Evolutionary conservation across 1,140 invertebrate genomes (phyloP).

Genomic region (Cyclina sinensis): DNA sequence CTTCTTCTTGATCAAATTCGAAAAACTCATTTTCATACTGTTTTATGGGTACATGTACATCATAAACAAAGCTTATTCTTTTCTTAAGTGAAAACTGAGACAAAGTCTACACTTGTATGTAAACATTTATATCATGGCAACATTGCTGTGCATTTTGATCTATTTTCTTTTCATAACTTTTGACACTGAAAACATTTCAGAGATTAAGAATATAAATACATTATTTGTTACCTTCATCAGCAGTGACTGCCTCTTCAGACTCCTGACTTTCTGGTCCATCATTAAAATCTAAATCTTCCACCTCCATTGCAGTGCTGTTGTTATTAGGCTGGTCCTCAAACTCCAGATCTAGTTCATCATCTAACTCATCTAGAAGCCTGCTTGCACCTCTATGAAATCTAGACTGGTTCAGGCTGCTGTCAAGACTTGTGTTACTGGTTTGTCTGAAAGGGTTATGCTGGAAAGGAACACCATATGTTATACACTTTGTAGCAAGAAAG

Average conservation of each 20-base stretch:
- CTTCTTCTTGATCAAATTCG: too few species aligned
- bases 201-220: not conserved
- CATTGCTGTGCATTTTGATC: too few species aligned
- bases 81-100: too few species aligned
- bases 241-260: not conserved
- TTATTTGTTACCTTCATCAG: conserved; percentile 8
- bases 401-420: conserved; percentile 12
- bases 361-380: conserved; percentile 44
- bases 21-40: too few species aligned
- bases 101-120: too few species aligned
- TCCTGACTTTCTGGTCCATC: conserved; percentile 50
- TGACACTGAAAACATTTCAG: not conserved
- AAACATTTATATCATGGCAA: too few species aligned
- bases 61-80: too few species aligned
- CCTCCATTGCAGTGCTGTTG: conserved; percentile 42
- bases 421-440: not conserved
- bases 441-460: not conserved
- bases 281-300: conserved; percentile 58
- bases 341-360: conserved; percentile 55
- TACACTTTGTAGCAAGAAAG: too few species aligned
- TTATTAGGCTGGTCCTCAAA: conserved; percentile 26
- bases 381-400: conserved; percentile 20
- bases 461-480: not conserved
- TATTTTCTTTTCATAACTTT: too few species aligned
- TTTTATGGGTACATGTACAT: too few species aligned